phyloP scores from a whole-genome alignment of 2,113 vertebrate species.

The Xiphorhynchus elegans region DNA sequence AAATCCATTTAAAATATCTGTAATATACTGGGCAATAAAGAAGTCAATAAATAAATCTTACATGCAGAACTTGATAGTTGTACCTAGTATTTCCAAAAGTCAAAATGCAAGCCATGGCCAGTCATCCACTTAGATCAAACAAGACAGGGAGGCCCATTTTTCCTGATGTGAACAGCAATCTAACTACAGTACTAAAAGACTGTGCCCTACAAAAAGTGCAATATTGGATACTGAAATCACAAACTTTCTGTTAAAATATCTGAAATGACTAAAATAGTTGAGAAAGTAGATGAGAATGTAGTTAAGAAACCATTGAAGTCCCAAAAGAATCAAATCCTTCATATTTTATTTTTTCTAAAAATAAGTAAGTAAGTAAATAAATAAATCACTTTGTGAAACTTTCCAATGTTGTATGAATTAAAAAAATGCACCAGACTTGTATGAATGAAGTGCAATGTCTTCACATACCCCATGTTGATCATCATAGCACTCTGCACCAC shows the following conservation, averaged over 20 bases:
- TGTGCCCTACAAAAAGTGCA: neutral
- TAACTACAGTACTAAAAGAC: neutral
- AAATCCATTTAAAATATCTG: constrained; percentile 46
- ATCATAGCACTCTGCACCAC: neutral
- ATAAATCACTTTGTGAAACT: neutral
- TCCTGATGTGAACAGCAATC: constrained; percentile 10
- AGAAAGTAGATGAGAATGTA: neutral
- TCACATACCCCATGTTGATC: neutral
- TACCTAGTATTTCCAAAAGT: too few species aligned
- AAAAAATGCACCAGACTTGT: neutral
- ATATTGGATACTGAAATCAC: neutral
- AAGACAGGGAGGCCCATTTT: neutral
- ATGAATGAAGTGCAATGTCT: neutral
- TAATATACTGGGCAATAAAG: neutral
- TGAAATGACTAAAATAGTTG: constrained; percentile 4
- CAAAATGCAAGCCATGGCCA: too few species aligned
- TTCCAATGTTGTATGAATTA: neutral
- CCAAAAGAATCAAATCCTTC: neutral
- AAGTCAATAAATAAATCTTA: too few species aligned
- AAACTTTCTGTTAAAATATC: constrained; percentile 24
- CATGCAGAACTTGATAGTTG: too few species aligned
- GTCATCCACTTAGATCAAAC: constrained; percentile 35
- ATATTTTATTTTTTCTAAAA: neutral
- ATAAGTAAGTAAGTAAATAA: too few species aligned
- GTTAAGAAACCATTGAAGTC: constrained; percentile 4